A percentile compares a stretch with the other conserved stretches of the same genome.
These are phyloP conservation scores for Egretta garzetta DNA, from an alignment of 2,113 vertebrate genomes.

Conservation along the genomic window DNA sequence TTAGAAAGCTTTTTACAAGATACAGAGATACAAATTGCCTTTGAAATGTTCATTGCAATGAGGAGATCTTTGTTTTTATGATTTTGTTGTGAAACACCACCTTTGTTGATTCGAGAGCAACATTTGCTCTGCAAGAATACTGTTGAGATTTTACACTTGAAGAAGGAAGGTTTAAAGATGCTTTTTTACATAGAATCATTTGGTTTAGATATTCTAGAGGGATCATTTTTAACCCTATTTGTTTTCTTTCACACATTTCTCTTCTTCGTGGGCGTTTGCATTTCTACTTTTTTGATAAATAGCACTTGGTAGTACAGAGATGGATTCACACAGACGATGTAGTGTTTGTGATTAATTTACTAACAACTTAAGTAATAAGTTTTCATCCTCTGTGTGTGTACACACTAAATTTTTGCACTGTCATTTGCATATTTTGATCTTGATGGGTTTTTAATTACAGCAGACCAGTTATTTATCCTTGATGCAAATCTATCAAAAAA, in stretches of 20 bases:
- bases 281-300: background rate
- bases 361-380: background rate
- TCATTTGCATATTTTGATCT: background rate
- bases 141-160: constrained; percentile 30
- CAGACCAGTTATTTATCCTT: background rate
- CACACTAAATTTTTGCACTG: background rate
- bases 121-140: background rate
- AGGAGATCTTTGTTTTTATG: constrained; percentile 10
- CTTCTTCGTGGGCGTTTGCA: background rate
- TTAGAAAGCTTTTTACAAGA: background rate
- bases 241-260: background rate
- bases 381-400: background rate
- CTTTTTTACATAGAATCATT: constrained; percentile 14
- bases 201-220: background rate
- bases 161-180: constrained; percentile 24
- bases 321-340: background rate
- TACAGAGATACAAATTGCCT: background rate
- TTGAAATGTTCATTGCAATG: background rate
- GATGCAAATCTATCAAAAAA: background rate
- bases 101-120: constrained; percentile 1
- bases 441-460: background rate
- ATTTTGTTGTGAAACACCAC: background rate
- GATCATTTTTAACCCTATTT: background rate
- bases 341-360: background rate
- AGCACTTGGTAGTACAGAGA: background rate